Base-by-base conservation (phyloP, 2,113 vertebrate genomes). In the Gymnarchus niloticus region DNA sequence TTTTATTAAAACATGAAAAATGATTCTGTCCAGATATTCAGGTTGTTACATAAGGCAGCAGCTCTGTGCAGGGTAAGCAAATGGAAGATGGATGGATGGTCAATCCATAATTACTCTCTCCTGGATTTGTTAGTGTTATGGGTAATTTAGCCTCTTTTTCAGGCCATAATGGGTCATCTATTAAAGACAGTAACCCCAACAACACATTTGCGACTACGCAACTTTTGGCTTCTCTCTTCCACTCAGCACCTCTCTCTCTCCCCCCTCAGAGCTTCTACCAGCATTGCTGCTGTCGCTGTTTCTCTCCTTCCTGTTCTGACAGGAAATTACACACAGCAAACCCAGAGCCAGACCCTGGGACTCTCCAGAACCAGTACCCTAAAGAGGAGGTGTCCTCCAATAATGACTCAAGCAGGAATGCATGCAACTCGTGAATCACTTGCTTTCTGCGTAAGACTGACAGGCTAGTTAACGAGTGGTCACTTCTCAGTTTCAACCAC, bases 1-100 rank as follows among this genome's bases (percentile, higher is more conserved):
- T 95, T 95, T 92, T 94, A 95, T 93, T 95, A 94, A 95, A 95
- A 92, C 93, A 91, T 91, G 93, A 94, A 93, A 87, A 84, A 73
- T 73, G 73, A 21, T 83, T 88, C 23, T 33, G 4, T 56, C 51
- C 69, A 37, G 25, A 46, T 3, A 17, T 73, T 73, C 65, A 73
- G 65, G 65, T 73, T n/a, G 65, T 73, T 73, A 73, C 33, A 37
- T 73, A 73, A 33, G 33, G 10, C 65, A 73, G 37, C n/a, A n/a
- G n/a, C n/a, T n/a, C n/a, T n/a, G n/a, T n/a, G n/a, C n/a, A n/a
- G n/a, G n/a, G n/a, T n/a, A n/a, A n/a, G n/a, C n/a, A n/a, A n/a
- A n/a, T n/a, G n/a, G n/a, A n/a, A n/a, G n/a, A n/a, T n/a, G n/a
- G n/a, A n/a, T 73, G 65, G 65, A 37, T 14, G 33, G 33, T 73